Evolutionary conservation across 2,888 invertebrate genomes (phyloP), one percentile per base, ranked within the genome.

Genomic region (Gastracanthus pulcherrimus): DNA sequence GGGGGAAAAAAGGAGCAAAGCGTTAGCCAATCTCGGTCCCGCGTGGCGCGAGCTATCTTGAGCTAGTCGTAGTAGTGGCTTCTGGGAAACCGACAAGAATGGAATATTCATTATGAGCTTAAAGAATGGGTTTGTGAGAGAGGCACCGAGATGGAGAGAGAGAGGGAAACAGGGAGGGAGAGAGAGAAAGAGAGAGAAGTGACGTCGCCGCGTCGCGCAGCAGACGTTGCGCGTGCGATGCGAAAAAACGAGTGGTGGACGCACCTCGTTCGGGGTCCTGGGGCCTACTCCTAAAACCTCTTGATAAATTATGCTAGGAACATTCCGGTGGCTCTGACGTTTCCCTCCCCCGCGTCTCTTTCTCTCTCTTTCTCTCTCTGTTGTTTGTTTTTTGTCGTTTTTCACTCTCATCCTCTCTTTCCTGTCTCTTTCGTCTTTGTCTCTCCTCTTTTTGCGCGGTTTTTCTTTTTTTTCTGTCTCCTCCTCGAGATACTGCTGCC

Each of bases 251-350:
- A 79, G 82, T 76, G n/a, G n/a, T n/a, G 76, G 82, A 80, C 82
- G 82, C 72, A 66, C 76, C 78, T 55, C 45, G n/a, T 58, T 74
- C 48, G n/a, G n/a, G 64, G 70, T 58, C 34, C 70, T 38, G 79
- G 74, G 48, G 26, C 16, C 6, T 58, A 29, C 71, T 69, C 41
- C 69, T 31, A 69, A 76, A 83, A 81, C 82, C 83, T 81, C 83
- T 84, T 84, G 85, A 86, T 86, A 84, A 86, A 86, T 86, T 86
- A 85, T 86, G 84, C 85, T 82, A 82, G 81, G 84, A 84, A 83
- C 84, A 84, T 86, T 85, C 82, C 84, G 82, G 72, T 79, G 82
- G 84, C 83, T 85, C 85, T 82, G 77, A 26, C 62, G 36, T 83
- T 76, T 78, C 62, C 62, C 62, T 60, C 45, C 31, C 58, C 34